phyloP scores from a whole-genome alignment of 2,888 invertebrate species.

The Phania funesta region DNA sequence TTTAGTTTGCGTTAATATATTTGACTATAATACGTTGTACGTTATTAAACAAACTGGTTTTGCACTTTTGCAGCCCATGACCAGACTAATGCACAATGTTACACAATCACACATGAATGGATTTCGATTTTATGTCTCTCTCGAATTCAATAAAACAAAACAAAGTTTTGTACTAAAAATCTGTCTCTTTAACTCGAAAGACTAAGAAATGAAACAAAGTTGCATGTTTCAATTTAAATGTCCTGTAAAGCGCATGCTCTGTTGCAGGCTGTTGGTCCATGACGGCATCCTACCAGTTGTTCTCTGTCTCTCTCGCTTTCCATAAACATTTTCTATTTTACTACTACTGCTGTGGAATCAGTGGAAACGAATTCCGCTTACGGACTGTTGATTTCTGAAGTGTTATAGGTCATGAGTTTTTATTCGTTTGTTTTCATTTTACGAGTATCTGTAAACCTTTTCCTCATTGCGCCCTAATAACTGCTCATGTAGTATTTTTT shows the following conservation, averaged over 20 bases:
- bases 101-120: conserved; percentile 39
- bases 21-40: conserved; percentile 54
- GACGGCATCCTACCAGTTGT: conserved; percentile 1
- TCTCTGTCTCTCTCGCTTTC: not conserved
- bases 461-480: not conserved
- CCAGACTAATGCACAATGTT: conserved; percentile 46
- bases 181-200: not conserved
- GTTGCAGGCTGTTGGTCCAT: conserved; percentile 17
- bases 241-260: conserved; percentile 4
- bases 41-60: conserved; percentile 66
- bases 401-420: conserved; percentile 66
- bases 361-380: conserved; percentile 54
- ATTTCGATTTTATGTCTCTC: not conserved
- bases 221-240: not conserved
- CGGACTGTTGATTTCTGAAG: conserved; percentile 64
- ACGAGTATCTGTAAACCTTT: not conserved
- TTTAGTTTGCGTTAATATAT: conserved; percentile 43
- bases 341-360: conserved; percentile 16
- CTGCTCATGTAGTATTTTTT: conserved; percentile 10
- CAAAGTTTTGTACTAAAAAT: conserved; percentile 24
- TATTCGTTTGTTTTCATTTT: conserved; percentile 47
- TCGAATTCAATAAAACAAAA: not conserved
- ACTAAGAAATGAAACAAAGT: conserved; percentile 15
- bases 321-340: not conserved
- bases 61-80: conserved; percentile 41